Conservation (phyloP, 2,797 vertebrate species). For the Anguilla megastoma region DNA sequence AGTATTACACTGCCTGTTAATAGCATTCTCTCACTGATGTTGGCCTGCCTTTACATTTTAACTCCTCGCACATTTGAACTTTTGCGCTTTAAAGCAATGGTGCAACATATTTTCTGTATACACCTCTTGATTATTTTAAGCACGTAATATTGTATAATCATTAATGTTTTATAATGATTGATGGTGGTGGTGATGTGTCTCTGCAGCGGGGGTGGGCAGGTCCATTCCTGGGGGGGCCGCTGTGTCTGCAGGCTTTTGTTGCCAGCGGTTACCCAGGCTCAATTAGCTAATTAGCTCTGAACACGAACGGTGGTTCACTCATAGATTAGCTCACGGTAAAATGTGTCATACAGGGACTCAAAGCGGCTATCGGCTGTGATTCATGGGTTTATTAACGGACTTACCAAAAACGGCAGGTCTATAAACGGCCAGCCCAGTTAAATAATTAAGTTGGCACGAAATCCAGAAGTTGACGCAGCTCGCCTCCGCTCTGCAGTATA, state of each 20-base stretch:
- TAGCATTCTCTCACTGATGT: too few species aligned
- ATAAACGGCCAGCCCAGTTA: background rate
- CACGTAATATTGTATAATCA: background rate
- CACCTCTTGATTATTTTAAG: background rate
- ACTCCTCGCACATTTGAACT: too few species aligned
- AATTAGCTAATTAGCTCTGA: too few species aligned
- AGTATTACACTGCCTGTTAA: too few species aligned
- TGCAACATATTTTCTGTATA: too few species aligned
- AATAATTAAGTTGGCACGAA: background rate
- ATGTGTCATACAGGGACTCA: background rate
- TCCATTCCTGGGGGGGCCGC: too few species aligned
- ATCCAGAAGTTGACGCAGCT: background rate
- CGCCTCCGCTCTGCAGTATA: background rate
- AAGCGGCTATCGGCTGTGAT: background rate
- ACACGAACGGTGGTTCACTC: background rate
- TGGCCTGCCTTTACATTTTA: too few species aligned
- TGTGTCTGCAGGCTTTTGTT: too few species aligned
- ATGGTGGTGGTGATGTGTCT: background rate
- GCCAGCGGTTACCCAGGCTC: too few species aligned
- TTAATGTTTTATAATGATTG: background rate
- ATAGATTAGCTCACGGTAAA: background rate
- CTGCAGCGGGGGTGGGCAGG: background rate
- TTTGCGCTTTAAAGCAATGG: too few species aligned
- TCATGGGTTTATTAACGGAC: background rate
- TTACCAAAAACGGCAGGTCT: background rate